A percentile compares a stretch with the other conserved stretches of the same genome.
These are phyloP conservation scores for Lepilemur septentrionalis DNA, from an alignment of 2,797 vertebrate species.

Conservation along the genomic window DNA sequence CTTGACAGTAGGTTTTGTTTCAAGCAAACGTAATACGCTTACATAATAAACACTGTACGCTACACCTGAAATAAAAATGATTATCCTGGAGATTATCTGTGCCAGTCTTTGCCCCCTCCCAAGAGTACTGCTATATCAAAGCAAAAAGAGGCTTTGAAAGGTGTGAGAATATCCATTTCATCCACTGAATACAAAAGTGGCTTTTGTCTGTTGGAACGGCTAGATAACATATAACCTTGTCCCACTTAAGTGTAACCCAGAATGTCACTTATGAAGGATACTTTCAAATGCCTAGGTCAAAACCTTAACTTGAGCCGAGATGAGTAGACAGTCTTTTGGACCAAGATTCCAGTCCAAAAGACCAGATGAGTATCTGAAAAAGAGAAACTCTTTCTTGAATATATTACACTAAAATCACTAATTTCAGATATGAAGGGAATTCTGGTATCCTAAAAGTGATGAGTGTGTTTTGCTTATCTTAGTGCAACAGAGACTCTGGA, in stretches of 20 bases:
- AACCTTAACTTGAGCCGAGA: not conserved
- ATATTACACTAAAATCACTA: not conserved
- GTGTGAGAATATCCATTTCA: constrained; percentile 17
- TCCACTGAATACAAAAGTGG: not conserved
- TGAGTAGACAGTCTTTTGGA: not conserved
- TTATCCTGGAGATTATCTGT: not conserved
- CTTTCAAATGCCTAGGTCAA: not conserved
- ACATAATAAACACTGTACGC: constrained; percentile 50
- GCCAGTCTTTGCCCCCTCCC: not conserved
- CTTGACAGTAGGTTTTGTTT: not conserved
- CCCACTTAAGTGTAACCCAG: not conserved
- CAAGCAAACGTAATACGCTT: constrained; percentile 31
- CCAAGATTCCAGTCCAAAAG: not conserved
- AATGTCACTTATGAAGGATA: not conserved
- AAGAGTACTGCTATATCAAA: not conserved
- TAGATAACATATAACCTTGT: not conserved
- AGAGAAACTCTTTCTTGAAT: not conserved
- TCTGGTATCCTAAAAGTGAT: not conserved
- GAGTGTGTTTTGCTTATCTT: not conserved
- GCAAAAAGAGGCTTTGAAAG: constrained; percentile 24
- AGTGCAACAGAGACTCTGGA: not conserved
- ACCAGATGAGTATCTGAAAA: not conserved
- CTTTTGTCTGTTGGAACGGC: constrained; percentile 19
- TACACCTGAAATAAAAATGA: constrained; percentile 13
- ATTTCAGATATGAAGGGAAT: not conserved